Conservation (phyloP, 2,797 vertebrate genomes). For the Nasua narica region DNA sequence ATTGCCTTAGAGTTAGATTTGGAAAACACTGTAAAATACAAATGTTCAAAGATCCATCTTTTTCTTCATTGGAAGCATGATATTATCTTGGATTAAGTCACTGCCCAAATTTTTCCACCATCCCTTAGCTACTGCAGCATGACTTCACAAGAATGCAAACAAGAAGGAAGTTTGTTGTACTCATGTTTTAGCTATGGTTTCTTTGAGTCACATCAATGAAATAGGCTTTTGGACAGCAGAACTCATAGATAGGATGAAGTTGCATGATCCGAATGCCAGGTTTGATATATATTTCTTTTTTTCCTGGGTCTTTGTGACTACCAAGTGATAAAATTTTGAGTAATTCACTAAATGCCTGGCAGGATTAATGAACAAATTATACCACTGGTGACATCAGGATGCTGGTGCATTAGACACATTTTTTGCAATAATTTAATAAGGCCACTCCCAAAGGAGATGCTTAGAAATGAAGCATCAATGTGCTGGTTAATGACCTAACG, state of each 20-base stretch:
- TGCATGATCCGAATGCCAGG: background rate
- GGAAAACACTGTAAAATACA: background rate
- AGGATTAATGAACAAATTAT: background rate
- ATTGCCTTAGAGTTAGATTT: background rate
- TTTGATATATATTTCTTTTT: background rate
- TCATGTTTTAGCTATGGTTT: background rate
- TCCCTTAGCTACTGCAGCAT: background rate
- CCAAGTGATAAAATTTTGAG: background rate
- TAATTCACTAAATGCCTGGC: background rate
- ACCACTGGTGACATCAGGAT: background rate
- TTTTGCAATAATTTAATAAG: background rate
- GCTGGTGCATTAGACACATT: background rate
- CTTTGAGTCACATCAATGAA: background rate
- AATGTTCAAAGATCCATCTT: background rate
- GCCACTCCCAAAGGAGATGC: background rate
- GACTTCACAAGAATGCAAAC: background rate
- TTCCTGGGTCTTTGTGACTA: background rate
- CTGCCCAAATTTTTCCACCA: background rate
- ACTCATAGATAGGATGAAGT: background rate
- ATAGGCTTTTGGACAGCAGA: background rate
- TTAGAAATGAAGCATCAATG: background rate
- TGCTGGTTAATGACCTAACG: background rate
- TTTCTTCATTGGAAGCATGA: background rate
- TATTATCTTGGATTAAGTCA: background rate
- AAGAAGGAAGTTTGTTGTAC: background rate